Evolutionary conservation across 2,113 vertebrate genomes (phyloP), one percentile per base, ranked within the genome.

Genomic region (Silurus glanis): DNA sequence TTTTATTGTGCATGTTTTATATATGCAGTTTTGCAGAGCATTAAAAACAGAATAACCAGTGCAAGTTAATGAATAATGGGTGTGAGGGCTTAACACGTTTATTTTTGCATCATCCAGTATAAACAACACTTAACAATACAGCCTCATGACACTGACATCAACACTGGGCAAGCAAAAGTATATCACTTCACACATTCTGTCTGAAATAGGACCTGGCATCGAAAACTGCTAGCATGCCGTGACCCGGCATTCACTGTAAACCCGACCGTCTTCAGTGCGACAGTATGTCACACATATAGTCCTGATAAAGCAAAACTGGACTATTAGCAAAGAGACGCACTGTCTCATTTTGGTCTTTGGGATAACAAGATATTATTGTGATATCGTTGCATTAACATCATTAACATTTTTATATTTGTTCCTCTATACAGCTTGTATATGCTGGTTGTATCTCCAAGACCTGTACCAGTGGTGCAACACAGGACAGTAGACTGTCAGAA

Each of bases 41-140:
- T 14, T 66, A 28, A 16, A 0, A 58, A 14, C 19, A 61, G 0
- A 21, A 49, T 1, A 23, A 12, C 10, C 19, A 56, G 47, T 75
- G 21, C 47, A 51, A 51, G 72, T 75, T 75, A 58, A 79, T 9
- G 5, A 61, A 45, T 75, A 58, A 79, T 9, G 5, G 47, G 23
- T 47, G 28, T 80, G 56, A 61, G 5, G 23, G 56, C 17, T 19
- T 80, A 80, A 45, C 9, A 61, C 2, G 28, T 19, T 84, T 55
- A 74, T 74, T 81, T 78, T 84, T 61, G 72, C 45, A 67, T 80
- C 74, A 58, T 72, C 62, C 25, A 62, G 83, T 83, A 74, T 66
- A 80, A 88, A 83, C 80, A 79, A 69, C 81, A 72, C 81, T 56
- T 69, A 64, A 62, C 59, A 62, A 37, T 51, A 61, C 47, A 83